Evolutionary conservation across 2,888 invertebrate species (phyloP).

Genomic region (Scaeva pyrastri): DNA sequence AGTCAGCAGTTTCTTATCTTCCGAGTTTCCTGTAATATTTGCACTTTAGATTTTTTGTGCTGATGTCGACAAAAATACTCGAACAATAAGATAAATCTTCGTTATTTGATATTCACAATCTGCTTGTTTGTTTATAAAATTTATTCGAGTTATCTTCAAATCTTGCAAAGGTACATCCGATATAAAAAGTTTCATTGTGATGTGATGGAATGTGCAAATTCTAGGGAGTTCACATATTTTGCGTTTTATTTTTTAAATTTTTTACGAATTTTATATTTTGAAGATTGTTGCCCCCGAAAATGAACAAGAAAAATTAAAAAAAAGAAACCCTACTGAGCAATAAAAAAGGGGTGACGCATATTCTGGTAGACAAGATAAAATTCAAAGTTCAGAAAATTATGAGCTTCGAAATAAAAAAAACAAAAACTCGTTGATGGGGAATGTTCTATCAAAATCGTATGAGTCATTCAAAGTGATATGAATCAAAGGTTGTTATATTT

Average conservation of each 20-base stretch:
- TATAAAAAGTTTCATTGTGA: background rate
- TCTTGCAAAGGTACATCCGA: background rate
- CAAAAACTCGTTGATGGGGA: background rate
- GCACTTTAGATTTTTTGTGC: background rate
- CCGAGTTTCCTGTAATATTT: background rate
- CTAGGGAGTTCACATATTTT: conserved; percentile 21
- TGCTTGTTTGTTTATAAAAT: background rate
- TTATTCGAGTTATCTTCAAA: conserved; percentile 8
- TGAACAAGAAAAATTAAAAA: background rate
- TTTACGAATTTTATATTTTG: background rate
- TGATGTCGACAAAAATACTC: background rate
- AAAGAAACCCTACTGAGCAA: background rate
- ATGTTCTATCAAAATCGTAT: background rate
- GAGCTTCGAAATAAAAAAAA: background rate
- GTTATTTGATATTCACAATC: conserved; percentile 21
- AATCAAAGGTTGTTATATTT: background rate
- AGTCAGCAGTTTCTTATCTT: conserved; percentile 14
- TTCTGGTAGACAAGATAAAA: background rate
- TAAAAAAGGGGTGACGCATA: conserved; percentile 2
- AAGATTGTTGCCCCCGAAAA: background rate
- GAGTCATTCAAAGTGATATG: background rate
- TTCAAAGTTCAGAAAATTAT: background rate
- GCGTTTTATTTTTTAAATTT: background rate
- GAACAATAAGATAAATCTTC: conserved; percentile 12
- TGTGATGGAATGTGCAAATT: conserved; percentile 33